Conservation (phyloP, 2,888 invertebrate species). For the Tortrix viridana region DNA sequence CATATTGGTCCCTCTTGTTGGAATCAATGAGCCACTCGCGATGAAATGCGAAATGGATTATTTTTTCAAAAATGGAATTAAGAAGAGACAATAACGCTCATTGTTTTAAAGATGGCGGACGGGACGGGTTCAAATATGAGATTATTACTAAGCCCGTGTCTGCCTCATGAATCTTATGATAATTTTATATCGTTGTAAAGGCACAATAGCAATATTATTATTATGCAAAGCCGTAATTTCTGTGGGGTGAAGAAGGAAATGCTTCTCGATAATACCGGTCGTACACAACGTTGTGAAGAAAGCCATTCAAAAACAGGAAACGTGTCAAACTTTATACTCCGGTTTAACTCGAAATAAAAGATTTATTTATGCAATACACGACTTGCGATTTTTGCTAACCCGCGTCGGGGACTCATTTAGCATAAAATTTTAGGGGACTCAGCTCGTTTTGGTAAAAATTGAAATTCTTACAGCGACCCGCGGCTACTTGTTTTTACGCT, state of each 20-base stretch:
- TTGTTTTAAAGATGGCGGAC: conserved; percentile 82
- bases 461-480: conserved; percentile 31
- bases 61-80: conserved; percentile 84
- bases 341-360: conserved; percentile 43
- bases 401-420: conserved; percentile 33
- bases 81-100: conserved; percentile 83
- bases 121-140: conserved; percentile 72
- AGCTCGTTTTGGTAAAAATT: conserved; percentile 38
- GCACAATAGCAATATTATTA: conserved; percentile 65
- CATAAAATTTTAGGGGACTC: conserved; percentile 35
- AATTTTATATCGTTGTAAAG: conserved; percentile 71
- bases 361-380: conserved; percentile 40
- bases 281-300: conserved; percentile 49
- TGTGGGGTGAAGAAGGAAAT: conserved; percentile 60
- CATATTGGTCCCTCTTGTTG: conserved; percentile 46
- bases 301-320: conserved; percentile 60
- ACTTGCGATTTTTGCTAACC: conserved; percentile 40
- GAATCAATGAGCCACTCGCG: conserved; percentile 74
- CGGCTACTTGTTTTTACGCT: conserved; percentile 16
- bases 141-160: conserved; percentile 70
- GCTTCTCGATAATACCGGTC: conserved; percentile 62
- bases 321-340: conserved; percentile 55
- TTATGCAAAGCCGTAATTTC: conserved; percentile 59
- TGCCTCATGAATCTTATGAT: conserved; percentile 63
- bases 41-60: conserved; percentile 83